Percentiles rank a stretch among this genome's conserved stretches.
phyloP scores from a whole-genome alignment of 1,140 invertebrate species.

The Teleopsis dalmanni region DNA sequence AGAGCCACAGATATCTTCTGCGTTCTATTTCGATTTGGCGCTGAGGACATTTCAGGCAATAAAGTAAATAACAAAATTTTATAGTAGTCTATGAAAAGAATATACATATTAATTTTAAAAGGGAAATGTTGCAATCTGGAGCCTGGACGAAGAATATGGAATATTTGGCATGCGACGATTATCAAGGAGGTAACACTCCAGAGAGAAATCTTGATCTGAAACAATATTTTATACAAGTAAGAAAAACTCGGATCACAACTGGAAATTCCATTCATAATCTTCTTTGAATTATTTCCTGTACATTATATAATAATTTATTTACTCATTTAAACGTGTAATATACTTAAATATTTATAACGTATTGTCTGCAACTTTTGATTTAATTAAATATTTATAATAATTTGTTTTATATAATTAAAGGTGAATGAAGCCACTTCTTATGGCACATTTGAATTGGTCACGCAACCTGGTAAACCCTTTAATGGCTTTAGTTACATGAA shows the following conservation, averaged over 20 bases:
- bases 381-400: neutral
- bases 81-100: neutral
- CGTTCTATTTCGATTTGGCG: conserved; percentile 81
- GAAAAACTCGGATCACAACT: too few species aligned
- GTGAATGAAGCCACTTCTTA: conserved; percentile 58
- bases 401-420: conserved; percentile 17
- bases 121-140: conserved; percentile 49
- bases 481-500: conserved; percentile 67
- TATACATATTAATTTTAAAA: conserved; percentile 4
- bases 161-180: conserved; percentile 69
- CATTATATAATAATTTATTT: too few species aligned
- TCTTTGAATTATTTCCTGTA: too few species aligned
- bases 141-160: conserved; percentile 62
- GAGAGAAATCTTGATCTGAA: conserved; percentile 54
- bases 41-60: conserved; percentile 64
- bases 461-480: conserved; percentile 44
- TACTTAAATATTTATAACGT: neutral
- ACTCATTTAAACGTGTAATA: too few species aligned
- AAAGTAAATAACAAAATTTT: conserved; percentile 49
- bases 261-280: too few species aligned
- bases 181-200: conserved; percentile 63
- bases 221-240: conserved; percentile 48
- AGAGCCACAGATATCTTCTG: conserved; percentile 62
- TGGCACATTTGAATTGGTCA: conserved; percentile 51
- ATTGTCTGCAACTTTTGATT: too few species aligned